Conservation (phyloP, 2,888 invertebrate genomes). For the Drosophila mettleri region DNA sequence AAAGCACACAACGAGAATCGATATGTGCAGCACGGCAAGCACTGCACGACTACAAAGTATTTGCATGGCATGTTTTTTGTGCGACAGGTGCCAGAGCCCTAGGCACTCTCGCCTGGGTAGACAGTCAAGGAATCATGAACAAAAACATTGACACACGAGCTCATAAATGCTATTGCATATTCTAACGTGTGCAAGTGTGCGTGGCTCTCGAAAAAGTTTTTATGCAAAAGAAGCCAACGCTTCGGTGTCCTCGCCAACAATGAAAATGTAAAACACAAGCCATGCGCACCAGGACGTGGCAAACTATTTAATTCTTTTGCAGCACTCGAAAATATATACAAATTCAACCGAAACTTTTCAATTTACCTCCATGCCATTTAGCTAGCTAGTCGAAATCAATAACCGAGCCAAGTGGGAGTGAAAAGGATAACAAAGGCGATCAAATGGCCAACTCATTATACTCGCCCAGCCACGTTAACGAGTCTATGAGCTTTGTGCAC, state of each 20-base stretch:
- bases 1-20: neutral
- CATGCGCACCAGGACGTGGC: constrained; percentile 1
- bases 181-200: constrained; percentile 10
- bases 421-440: neutral
- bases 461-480: neutral
- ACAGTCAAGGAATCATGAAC: constrained; percentile 23
- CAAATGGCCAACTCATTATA: neutral
- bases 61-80: constrained; percentile 3
- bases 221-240: constrained; percentile 9
- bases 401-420: neutral
- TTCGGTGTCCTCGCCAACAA: neutral
- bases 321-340: neutral
- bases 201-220: constrained; percentile 7
- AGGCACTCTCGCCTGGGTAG: constrained; percentile 5
- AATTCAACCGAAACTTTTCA: constrained; percentile 1
- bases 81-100: constrained; percentile 5
- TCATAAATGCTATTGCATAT: constrained; percentile 16
- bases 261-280: constrained; percentile 6
- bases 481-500: neutral
- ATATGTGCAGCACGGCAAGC: constrained; percentile 1
- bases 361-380: neutral
- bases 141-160: constrained; percentile 12
- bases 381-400: constrained; percentile 1
- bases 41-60: neutral
- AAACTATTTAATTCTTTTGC: constrained; percentile 7